Evolutionary conservation across 2,797 vertebrate species (phyloP).

Genomic region (Varecia variegata): DNA sequence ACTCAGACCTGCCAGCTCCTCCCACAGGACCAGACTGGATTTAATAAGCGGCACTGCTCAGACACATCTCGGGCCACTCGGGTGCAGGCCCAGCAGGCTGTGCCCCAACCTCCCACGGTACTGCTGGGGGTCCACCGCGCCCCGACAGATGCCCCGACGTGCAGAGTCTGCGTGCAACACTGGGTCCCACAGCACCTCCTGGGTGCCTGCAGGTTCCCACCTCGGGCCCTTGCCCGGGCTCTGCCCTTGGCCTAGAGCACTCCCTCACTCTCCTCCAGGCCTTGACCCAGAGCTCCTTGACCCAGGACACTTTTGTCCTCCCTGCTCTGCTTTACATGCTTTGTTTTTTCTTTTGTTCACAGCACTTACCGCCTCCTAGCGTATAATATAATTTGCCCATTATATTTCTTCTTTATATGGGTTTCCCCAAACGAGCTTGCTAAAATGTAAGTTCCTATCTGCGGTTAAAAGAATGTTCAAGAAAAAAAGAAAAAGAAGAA

Average conservation of each 20-base stretch:
- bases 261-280: not conserved
- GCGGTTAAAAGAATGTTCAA: not conserved
- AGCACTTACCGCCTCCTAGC: not conserved
- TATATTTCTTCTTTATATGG: not conserved
- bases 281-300: not conserved
- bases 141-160: not conserved
- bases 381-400: not conserved
- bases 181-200: rapidly evolving
- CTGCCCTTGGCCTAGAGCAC: not conserved
- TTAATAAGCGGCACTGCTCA: not conserved
- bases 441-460: not conserved
- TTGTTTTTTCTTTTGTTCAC: not conserved
- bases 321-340: not conserved
- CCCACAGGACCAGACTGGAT: not conserved
- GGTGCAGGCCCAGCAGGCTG: not conserved
- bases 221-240: rapidly evolving
- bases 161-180: rapidly evolving
- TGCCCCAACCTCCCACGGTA: not conserved
- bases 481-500: not conserved
- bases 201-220: not conserved
- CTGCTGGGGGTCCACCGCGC: too few relatives aligned
- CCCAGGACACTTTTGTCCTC: not conserved
- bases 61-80: not conserved
- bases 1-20: not conserved
- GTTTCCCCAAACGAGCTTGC: not conserved